Evolutionary conservation across 2,113 vertebrate genomes (phyloP).

Genomic region (Ornithorhynchus anatinus): DNA sequence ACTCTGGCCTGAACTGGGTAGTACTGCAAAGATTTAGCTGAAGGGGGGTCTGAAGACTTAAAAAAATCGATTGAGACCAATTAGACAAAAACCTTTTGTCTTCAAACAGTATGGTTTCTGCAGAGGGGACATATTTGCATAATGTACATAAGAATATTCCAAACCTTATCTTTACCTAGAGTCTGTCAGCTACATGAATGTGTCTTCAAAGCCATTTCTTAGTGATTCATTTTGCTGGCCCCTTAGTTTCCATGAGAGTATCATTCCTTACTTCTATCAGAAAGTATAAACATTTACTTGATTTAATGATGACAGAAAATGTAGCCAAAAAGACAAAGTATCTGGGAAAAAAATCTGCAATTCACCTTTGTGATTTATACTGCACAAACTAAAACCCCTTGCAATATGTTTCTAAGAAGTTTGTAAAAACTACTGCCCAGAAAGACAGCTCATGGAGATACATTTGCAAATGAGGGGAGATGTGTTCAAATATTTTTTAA

Average conservation of each 20-base stretch:
- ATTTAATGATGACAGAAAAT: conserved; percentile 50
- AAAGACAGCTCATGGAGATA: conserved; percentile 36
- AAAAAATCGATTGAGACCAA: too few species aligned
- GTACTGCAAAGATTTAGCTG: too few species aligned
- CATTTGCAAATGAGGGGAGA: conserved; percentile 32
- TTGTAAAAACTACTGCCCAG: conserved; percentile 46
- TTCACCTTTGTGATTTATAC: conserved; percentile 31
- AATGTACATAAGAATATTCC: conserved; percentile 51
- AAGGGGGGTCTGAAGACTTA: too few species aligned
- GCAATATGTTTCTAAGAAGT: conserved; percentile 34
- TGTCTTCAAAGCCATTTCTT: conserved; percentile 11
- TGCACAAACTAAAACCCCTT: conserved; percentile 20
- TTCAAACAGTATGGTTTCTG: conserved; percentile 22
- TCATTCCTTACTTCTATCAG: conserved; percentile 32
- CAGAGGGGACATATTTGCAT: conserved; percentile 35
- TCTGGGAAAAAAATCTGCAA: conserved; percentile 11
- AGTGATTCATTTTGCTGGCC: conserved; percentile 46
- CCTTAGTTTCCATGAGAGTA: neutral
- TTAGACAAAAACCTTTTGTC: conserved; percentile 49
- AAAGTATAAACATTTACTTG: conserved; percentile 54
- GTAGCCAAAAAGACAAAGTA: conserved; percentile 20
- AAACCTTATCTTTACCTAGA: conserved; percentile 32
- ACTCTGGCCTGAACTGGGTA: too few species aligned
- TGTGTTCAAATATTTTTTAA: conserved; percentile 20
- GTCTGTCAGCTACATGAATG: neutral